Conservation (phyloP, 1,140 invertebrate genomes). For the Calosoma granatense region DNA sequence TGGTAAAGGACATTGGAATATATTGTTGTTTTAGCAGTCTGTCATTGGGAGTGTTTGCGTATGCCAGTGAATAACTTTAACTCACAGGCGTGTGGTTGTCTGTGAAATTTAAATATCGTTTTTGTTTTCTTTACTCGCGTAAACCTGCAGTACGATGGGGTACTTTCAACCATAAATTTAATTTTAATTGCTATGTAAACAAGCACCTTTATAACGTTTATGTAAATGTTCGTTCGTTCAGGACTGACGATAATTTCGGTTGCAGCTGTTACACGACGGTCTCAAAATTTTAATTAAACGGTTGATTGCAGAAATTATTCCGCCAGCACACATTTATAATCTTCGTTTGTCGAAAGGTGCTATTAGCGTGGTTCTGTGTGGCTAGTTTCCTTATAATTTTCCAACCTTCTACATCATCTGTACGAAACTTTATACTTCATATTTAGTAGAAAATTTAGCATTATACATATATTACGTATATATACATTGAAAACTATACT, state of each 20-base stretch:
- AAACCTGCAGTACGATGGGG: not conserved
- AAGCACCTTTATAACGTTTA: not conserved
- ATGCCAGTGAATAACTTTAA: no score
- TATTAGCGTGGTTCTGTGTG: not conserved
- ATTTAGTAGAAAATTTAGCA: no score
- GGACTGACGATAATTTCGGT: not conserved
- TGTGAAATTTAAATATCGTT: no score
- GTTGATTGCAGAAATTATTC: not conserved
- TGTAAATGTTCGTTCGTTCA: not conserved
- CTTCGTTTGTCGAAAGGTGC: not conserved
- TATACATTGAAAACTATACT: no score
- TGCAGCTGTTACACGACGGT: not conserved
- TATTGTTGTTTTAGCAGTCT: no score
- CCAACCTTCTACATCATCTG: no score
- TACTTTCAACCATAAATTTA: not conserved
- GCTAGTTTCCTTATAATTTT: no score
- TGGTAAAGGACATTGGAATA: no score
- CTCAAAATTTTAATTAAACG: conserved; percentile 7
- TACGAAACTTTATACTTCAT: no score
- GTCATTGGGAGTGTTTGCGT: no score
- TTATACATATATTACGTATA: no score
- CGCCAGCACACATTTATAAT: not conserved
- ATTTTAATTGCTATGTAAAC: conserved; percentile 8
- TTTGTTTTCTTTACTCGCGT: not conserved
- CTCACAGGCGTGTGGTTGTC: no score